phyloP scores from a whole-genome alignment of 2,113 vertebrate genomes.

The Proterorhinus semilunaris region DNA sequence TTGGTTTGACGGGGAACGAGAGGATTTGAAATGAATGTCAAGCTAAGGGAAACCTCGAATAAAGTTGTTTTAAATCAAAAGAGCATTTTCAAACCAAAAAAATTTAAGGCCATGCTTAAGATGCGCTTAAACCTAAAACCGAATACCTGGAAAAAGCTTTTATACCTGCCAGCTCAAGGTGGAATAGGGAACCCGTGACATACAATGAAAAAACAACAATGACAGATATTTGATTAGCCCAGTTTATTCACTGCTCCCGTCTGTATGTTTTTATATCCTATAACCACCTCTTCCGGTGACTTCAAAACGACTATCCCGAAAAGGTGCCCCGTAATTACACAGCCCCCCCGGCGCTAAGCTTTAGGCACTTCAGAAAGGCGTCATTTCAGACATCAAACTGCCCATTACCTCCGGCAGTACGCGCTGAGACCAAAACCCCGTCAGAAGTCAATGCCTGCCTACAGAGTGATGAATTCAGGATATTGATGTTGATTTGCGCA shows the following conservation, averaged over 20 bases:
- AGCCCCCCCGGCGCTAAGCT: slow-evolving; percentile 52
- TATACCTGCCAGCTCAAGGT: too few relatives aligned
- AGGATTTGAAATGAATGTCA: too few relatives aligned
- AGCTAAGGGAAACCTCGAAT: too few relatives aligned
- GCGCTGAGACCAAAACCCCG: slow-evolving; percentile 51
- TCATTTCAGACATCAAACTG: slow-evolving; percentile 48
- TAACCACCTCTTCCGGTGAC: not conserved
- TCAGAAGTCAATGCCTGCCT: slow-evolving; percentile 46
- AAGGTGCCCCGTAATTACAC: slow-evolving; percentile 50
- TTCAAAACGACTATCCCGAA: not conserved
- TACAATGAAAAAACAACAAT: too few relatives aligned
- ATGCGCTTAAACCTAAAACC: too few relatives aligned
- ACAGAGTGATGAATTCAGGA: not conserved
- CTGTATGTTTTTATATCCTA: not conserved
- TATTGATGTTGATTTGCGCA: not conserved
- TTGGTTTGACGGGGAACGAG: too few relatives aligned
- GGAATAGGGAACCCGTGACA: too few relatives aligned
- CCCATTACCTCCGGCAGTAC: slow-evolving; percentile 32
- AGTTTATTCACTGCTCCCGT: not conserved
- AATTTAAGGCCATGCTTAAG: too few relatives aligned
- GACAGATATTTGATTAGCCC: too few relatives aligned
- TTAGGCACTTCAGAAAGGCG: slow-evolving; percentile 71
- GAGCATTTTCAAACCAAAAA: too few relatives aligned
- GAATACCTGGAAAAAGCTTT: too few relatives aligned
- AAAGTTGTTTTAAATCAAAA: too few relatives aligned